Conservation (phyloP, 1,140 invertebrate genomes). For the Leptinotarsa defecta region DNA sequence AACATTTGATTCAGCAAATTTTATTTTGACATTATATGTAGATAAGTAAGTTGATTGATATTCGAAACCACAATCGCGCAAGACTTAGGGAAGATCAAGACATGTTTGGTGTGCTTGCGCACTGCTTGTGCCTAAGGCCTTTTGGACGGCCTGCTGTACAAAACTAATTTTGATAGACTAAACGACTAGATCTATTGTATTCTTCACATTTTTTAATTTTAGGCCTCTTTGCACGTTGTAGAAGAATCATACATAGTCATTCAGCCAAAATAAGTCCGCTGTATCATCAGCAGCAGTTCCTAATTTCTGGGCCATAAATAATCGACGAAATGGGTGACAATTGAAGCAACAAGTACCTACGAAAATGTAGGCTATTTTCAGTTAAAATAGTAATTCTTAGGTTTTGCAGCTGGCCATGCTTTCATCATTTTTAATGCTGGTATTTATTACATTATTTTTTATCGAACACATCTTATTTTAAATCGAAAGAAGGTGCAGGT, state of each 20-base stretch:
- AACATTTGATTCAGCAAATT: constrained; percentile 44
- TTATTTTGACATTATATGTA: constrained; percentile 52
- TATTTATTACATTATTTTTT: constrained; percentile 30
- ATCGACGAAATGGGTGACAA: not conserved
- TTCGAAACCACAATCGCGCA: constrained; percentile 47
- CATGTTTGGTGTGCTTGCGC: constrained; percentile 28
- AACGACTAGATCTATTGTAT: constrained; percentile 44
- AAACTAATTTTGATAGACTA: constrained; percentile 31
- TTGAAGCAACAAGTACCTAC: constrained; percentile 18
- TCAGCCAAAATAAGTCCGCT: not conserved
- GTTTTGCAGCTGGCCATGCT: constrained; percentile 20
- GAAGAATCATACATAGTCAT: constrained; percentile 10
- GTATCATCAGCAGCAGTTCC: too few relatives aligned
- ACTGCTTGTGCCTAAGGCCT: constrained; percentile 26
- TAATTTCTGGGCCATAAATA: too few relatives aligned
- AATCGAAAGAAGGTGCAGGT: constrained; percentile 34
- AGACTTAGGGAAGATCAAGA: constrained; percentile 52
- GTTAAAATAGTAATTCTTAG: constrained; percentile 11
- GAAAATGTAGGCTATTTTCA: constrained; percentile 20
- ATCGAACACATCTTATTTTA: constrained; percentile 35
- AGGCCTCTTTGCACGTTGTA: constrained; percentile 38
- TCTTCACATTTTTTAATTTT: constrained; percentile 34
- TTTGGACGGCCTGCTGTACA: constrained; percentile 38
- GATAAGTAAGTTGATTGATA: constrained; percentile 50
- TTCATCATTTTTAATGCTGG: constrained; percentile 10